Base-by-base conservation (phyloP, 2,797 vertebrate genomes). In the Thalassophryne amazonica region DNA sequence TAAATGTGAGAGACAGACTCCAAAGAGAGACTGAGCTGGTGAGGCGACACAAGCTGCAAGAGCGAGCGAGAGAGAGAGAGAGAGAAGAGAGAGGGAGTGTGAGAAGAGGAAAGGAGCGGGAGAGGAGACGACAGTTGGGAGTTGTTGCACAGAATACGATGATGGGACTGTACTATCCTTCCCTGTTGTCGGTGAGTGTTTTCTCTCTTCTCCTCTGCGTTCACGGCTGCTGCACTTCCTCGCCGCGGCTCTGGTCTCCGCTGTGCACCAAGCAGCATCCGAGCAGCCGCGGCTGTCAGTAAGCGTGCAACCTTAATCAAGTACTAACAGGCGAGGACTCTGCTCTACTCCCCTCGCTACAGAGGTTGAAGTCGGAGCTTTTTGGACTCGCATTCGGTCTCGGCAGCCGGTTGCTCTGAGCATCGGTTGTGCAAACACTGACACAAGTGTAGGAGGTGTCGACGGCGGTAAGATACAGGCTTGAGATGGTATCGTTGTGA, bases 141-240 rank as follows among this genome's bases (percentile, higher is more conserved):
- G 80, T 84, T 78, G 73, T 85, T 79, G 82, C 79, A 77, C 83
- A 71, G 60, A 86, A 76, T 86, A 91, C 77, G 68, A 91, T 91
- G 90, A 91, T 91, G 89, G 90, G 90, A 84, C 85, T 91, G 79
- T 91, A 88, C 85, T 91, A 89, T 78, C 86, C 88, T 79, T 85
- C 86, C 72, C 77, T 89, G 85, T 73, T 86, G 76, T 85, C 86
- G 89, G 90, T 91, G 85, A 91, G 90, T 91, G 63, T 81, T 78
- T 38, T 40, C 49, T 75, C 58, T 45, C 48, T 49, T 68, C 22
- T 54, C 48, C 53, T 40, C 33, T 36, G 57, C 48, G 35, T 39
- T 11, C 4, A 2, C 14, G 23, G 52, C 47, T 2, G 34, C 48
- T 17, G 60, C 22, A 10, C 55, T 23, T 25, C 48, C 8, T 29